These are phyloP conservation scores for Eptatretus burgeri DNA, from an alignment of 2,113 vertebrate species.

Conservation along the genomic window DNA sequence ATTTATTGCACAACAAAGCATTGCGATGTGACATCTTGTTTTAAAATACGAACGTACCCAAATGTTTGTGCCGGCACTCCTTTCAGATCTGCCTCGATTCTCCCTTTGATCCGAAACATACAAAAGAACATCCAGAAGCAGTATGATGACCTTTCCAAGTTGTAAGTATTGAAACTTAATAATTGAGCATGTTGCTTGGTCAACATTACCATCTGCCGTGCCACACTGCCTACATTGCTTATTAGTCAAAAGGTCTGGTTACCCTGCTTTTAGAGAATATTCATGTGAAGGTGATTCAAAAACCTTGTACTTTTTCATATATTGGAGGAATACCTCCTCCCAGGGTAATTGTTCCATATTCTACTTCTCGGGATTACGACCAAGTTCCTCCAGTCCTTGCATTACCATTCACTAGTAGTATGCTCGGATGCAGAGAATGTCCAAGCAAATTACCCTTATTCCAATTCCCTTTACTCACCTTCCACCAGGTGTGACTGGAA, in stretches of 20 bases:
- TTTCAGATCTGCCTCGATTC: constrained; percentile 32
- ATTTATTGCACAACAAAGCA: no score
- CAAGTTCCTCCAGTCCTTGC: neutral
- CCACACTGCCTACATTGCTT: neutral
- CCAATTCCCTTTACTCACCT: neutral
- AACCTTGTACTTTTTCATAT: no score
- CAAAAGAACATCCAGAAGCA: constrained; percentile 61
- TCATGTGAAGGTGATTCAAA: no score
- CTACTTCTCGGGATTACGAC: neutral
- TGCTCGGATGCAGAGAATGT: no score
- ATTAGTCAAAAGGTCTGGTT: neutral
- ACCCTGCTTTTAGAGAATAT: no score
- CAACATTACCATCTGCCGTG: no score
- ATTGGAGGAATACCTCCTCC: neutral
- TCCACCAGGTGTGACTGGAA: constrained; percentile 64
- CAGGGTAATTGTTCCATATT: neutral
- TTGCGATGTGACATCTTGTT: no score
- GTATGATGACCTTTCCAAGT: constrained; percentile 46
- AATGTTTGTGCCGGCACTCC: neutral
- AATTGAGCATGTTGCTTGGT: no score
- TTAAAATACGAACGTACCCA: no score
- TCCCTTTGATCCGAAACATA: constrained; percentile 48
- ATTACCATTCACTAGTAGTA: no score
- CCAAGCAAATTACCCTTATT: neutral
- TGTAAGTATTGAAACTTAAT: constrained; percentile 25